A percentile compares a stretch with the other conserved stretches of the same genome.
Evolutionary conservation across 2,888 invertebrate species (phyloP).

Genomic region (Parochlus steinenii): DNA sequence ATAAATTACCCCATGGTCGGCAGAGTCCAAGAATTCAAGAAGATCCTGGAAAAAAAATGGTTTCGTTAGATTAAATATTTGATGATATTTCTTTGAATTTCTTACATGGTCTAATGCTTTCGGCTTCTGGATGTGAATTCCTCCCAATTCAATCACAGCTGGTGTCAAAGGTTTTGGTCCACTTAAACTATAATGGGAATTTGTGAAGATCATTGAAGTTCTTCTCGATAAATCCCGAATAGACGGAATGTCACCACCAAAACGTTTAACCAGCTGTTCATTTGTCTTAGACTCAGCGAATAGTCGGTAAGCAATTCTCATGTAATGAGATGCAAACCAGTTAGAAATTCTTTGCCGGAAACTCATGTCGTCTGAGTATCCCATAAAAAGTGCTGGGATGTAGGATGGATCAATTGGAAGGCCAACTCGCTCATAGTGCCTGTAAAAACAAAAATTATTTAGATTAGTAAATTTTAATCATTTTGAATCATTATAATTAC

Average conservation of each 20-base stretch:
- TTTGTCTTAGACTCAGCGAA: constrained; percentile 26
- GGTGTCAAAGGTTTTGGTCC: constrained; percentile 33
- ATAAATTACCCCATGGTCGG: constrained; percentile 44
- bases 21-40: constrained; percentile 40
- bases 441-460: no score
- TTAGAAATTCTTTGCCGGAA: constrained; percentile 32
- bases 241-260: constrained; percentile 32
- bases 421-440: constrained; percentile 38
- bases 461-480: no score
- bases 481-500: constrained; percentile 33
- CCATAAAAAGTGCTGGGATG: constrained; percentile 29
- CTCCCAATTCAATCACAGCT: constrained; percentile 36
- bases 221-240: constrained; percentile 29
- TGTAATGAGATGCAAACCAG: constrained; percentile 21
- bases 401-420: constrained; percentile 18
- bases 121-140: constrained; percentile 32
- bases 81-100: constrained; percentile 1
- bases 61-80: constrained; percentile 2
- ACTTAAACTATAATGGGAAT: constrained; percentile 36
- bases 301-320: constrained; percentile 23
- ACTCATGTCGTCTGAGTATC: constrained; percentile 30
- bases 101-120: constrained; percentile 23
- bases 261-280: constrained; percentile 25
- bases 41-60: constrained; percentile 31
- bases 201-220: constrained; percentile 27